Evolutionary conservation across 35 echinoderm and acorn worm species (phyloP).

Genomic region (Amphiura filiformis): DNA sequence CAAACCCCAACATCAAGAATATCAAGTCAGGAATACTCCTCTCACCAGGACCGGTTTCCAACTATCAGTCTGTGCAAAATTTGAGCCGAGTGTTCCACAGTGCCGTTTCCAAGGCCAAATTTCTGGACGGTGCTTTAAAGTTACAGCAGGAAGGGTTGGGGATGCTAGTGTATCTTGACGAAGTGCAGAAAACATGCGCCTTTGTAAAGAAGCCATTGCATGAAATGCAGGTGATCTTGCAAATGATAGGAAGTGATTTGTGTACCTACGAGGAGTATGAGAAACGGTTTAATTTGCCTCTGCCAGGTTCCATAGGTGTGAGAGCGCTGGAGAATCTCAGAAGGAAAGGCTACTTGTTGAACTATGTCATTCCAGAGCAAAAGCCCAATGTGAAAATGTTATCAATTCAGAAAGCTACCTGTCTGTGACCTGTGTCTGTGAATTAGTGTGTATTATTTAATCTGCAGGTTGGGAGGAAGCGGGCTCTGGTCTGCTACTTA

Average conservation of each 20-base stretch:
- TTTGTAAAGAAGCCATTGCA: not conserved
- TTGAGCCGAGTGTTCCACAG: not conserved
- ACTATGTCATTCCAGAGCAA: too few relatives aligned
- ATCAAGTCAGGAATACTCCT: not conserved
- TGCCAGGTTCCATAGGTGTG: not conserved
- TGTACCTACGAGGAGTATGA: not conserved
- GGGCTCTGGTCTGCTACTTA: too few relatives aligned
- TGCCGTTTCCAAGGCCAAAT: not conserved
- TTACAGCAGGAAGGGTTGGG: not conserved
- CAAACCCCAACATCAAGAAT: not conserved
- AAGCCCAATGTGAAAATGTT: too few relatives aligned
- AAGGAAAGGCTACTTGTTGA: too few relatives aligned
- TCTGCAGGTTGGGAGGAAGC: too few relatives aligned
- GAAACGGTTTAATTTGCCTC: not conserved
- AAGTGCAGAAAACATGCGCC: not conserved
- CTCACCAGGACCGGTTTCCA: not conserved
- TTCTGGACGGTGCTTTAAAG: not conserved
- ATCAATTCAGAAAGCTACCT: too few relatives aligned
- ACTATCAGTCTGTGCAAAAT: not conserved
- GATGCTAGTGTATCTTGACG: not conserved
- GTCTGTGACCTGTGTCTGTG: too few relatives aligned
- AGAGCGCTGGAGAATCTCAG: not conserved
- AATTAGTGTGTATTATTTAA: too few relatives aligned
- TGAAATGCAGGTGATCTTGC: not conserved
- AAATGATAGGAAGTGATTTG: not conserved